Base-by-base conservation (phyloP, 2,797 vertebrate genomes). In the Onychomys torridus region DNA sequence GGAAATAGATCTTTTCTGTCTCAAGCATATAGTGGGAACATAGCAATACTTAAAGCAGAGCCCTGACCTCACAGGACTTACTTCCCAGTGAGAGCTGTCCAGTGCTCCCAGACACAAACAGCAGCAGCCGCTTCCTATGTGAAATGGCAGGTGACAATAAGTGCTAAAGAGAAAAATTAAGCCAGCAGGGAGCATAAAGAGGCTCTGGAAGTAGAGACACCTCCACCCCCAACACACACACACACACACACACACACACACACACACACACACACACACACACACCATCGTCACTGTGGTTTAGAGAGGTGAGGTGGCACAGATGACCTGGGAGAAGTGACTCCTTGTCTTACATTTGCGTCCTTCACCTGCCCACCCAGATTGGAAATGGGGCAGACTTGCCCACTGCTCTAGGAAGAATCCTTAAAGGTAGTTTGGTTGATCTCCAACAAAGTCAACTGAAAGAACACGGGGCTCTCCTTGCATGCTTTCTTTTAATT, bases 211-310 rank as follows among this genome's bases (percentile, higher is more conserved):
- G 1, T 46, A 32, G n/a, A 81, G 67, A 7, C n/a, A 3, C 9
- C 21, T 19, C 37, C n/a, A 21, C n/a, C n/a, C n/a, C n/a, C n/a
- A n/a, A 59, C 43, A 52, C 76, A 78, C 73, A 75, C 23, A 76
- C 40, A 76, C 27, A 76, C 75, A 59, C 43, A n/a, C 49, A 79
- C 43, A 76, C 25, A 76, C 73, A 75, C 43, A 29, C 43, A 76
- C 43, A 76, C 27, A 77, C 75, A 77, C 29, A 77, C 75, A 40
- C 55, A 82, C 13, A 82, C 13, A 40, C 37, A 43, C 81, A 83
- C 25, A 61, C 3, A 11, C 1, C 34, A 4, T 46, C 7, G 2
- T 40, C 32, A 23, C 0, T 34, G 1, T 21, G 40, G n/a, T 21
- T 46, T 49, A 67, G 86, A 37, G 40, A 93, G 63, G 14, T 32